A percentile compares a stretch with the other conserved stretches of the same genome.
Evolutionary conservation across 2,113 vertebrate genomes (phyloP).

Genomic region (Cygnus buccinator): DNA sequence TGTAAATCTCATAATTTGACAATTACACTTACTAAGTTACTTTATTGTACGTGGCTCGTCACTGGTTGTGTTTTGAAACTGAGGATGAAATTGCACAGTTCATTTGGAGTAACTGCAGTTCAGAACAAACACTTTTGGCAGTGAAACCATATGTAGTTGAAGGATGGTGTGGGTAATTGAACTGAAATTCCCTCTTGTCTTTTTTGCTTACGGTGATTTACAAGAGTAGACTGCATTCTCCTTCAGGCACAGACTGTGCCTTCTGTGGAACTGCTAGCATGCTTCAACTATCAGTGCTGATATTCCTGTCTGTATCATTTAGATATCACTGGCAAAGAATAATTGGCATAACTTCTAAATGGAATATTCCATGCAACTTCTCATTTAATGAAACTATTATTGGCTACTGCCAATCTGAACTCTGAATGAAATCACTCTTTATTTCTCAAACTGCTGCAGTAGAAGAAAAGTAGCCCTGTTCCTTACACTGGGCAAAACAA

Average conservation of each 20-base stretch:
- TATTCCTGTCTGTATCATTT: background rate
- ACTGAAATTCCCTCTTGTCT: background rate
- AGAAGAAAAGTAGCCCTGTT: background rate
- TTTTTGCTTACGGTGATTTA: background rate
- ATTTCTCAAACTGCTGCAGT: background rate
- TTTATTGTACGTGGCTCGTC: background rate
- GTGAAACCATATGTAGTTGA: background rate
- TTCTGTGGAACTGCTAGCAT: background rate
- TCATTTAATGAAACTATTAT: background rate
- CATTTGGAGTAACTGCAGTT: background rate
- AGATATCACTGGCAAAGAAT: background rate
- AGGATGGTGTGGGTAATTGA: background rate
- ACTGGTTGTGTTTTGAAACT: background rate
- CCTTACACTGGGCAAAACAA: background rate
- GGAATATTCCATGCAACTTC: background rate
- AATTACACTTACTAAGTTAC: background rate
- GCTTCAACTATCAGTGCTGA: background rate
- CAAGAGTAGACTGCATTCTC: background rate
- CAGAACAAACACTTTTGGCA: background rate
- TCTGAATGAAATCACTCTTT: conserved; percentile 4
- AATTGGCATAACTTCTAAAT: background rate
- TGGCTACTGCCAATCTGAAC: background rate
- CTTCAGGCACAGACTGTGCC: background rate
- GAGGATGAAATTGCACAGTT: background rate
- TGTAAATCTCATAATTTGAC: background rate